phyloP scores from a whole-genome alignment of 2,113 vertebrate genomes.

The Stomatorhinus ivindoensis region DNA sequence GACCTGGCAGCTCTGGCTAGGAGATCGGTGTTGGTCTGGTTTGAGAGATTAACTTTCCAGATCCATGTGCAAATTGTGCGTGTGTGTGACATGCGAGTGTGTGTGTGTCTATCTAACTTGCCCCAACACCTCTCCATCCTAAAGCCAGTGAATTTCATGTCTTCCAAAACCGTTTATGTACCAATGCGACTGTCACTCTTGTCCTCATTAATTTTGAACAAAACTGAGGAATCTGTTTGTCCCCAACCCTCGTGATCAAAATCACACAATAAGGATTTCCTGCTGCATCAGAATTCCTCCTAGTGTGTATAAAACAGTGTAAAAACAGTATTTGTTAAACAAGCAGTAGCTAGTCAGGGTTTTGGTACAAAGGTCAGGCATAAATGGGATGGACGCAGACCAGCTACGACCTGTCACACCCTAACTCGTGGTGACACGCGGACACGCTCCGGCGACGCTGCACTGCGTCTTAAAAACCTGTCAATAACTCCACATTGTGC shows the following conservation, averaged over 20 bases:
- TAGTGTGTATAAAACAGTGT: neutral
- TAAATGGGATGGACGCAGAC: neutral
- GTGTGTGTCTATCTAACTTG: neutral
- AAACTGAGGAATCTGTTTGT: neutral
- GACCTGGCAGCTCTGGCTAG: neutral
- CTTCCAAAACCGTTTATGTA: neutral
- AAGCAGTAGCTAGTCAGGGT: neutral
- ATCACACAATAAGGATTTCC: neutral
- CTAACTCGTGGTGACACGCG: neutral
- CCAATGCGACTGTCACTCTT: neutral
- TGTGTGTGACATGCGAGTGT: neutral
- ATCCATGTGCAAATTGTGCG: neutral
- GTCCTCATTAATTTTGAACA: neutral
- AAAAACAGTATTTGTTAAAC: neutral
- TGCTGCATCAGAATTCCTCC: neutral
- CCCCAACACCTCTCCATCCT: neutral
- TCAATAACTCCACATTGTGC: neutral
- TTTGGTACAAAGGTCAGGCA: neutral
- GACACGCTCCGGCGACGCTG: neutral
- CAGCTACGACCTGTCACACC: neutral
- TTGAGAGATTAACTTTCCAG: neutral
- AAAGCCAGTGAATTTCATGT: neutral
- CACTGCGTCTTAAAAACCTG: neutral
- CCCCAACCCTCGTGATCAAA: neutral
- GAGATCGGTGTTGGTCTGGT: neutral